These are phyloP conservation scores for Epinotia nisella DNA, from an alignment of 2,888 invertebrate species.

Conservation along the genomic window DNA sequence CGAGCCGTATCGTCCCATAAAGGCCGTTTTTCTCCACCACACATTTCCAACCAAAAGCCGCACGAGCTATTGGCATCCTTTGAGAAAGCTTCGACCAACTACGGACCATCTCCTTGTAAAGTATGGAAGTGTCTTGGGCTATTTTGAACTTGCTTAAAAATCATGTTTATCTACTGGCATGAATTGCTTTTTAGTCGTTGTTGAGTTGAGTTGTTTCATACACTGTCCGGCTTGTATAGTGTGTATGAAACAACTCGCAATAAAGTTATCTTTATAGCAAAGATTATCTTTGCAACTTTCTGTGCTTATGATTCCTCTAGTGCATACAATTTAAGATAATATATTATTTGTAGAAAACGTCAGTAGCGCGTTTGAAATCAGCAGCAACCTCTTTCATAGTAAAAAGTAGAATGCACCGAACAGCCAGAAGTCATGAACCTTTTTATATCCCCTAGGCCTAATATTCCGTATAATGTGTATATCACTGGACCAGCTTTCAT, in stretches of 20 bases:
- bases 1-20: not conserved
- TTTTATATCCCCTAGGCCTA: slow-evolving; percentile 16
- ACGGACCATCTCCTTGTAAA: not conserved
- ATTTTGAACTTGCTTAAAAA: not conserved
- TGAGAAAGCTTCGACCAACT: not conserved
- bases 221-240: too few relatives aligned
- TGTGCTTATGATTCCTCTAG: too few relatives aligned
- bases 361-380: too few relatives aligned
- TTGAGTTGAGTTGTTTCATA: too few relatives aligned
- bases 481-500: slow-evolving; percentile 36
- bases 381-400: too few relatives aligned
- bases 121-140: not conserved
- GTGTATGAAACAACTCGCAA: too few relatives aligned
- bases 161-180: not conserved
- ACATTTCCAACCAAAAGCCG: slow-evolving; percentile 4
- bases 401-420: not conserved
- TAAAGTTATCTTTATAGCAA: too few relatives aligned
- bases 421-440: not conserved
- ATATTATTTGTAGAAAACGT: too few relatives aligned
- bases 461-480: slow-evolving; percentile 31
- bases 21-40: not conserved
- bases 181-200: too few relatives aligned
- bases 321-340: too few relatives aligned
- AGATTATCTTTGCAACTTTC: too few relatives aligned
- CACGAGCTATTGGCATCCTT: not conserved